Evolutionary conservation across 2,888 invertebrate species (phyloP), one percentile per base, ranked within the genome.

Genomic region (Muscina levida): DNA sequence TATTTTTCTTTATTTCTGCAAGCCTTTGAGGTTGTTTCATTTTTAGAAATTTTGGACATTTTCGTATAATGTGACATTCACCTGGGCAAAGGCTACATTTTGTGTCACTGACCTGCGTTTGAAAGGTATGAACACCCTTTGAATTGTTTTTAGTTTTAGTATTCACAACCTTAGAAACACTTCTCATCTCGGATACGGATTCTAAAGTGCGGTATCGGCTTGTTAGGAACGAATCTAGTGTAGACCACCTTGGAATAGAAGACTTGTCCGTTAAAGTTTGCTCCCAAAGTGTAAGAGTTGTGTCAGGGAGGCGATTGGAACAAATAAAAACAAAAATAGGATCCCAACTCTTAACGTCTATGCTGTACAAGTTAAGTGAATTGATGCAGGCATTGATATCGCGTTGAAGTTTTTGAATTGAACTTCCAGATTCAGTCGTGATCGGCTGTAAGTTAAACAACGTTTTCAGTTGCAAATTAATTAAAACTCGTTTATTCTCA

Each of bases 1-100:
- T 46, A 15, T 48, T 19, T 19, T 48, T 59, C 15, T 72, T 72
- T 0, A 72, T 65, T 11, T 46, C 42, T 1, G 24, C n/a, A 1
- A 53, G 17, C 8, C 56, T 15, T n/a, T 39, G 31, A 2, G 48
- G 5, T 5, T 51, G n/a, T 26, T 56, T 17, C 31, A 66, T 56
- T 8, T 66, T 56, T 10, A 73, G 17, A 15, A 73, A 66, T 15
- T 51, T 51, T 11, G 72, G 72, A n/a, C 72, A 73, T 42, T 44
- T 73, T 0, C 66, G 26, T 11, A 48, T 48, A 1, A 48, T 17
- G 17, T 48, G 48, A 48, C 2, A 1, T 1, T 17, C 15, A 15
- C 6, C 2, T 2, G 48, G 17, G 15, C 48, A 48, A n/a, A 48
- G 2, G 6, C 15, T n/a, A 1, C n/a, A 48, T 15, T 11, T 11